Conservation (phyloP, 2,888 invertebrate species). For the Synanthedon tipuliformis region DNA sequence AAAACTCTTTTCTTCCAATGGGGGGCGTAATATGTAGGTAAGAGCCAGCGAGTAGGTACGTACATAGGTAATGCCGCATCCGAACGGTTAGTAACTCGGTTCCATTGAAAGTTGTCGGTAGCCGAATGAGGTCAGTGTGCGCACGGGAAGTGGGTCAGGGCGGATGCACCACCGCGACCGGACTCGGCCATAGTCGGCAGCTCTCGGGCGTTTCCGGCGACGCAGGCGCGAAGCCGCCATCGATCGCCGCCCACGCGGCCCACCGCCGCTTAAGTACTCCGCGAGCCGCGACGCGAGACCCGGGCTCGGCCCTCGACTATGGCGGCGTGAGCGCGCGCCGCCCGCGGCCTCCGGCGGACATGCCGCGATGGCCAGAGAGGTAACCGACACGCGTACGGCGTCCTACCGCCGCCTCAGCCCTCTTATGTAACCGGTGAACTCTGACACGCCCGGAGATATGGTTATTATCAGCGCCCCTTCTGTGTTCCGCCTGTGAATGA, state of each 20-base stretch:
- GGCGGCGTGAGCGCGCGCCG: constrained; percentile 68
- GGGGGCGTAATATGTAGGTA: too few species aligned
- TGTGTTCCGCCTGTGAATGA: constrained; percentile 3
- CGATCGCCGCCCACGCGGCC: constrained; percentile 35
- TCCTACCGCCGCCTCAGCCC: constrained; percentile 26
- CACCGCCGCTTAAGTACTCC: constrained; percentile 46
- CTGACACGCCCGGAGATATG: constrained; percentile 40
- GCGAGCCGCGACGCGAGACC: constrained; percentile 58
- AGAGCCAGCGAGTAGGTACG: neutral
- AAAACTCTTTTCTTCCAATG: too few species aligned
- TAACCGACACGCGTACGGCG: constrained; percentile 55
- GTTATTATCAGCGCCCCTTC: constrained; percentile 18
- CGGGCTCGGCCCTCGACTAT: constrained; percentile 59
- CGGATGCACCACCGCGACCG: constrained; percentile 24
- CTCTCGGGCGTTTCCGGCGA: constrained; percentile 31
- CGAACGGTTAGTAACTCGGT: constrained; percentile 15
- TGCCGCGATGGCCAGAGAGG: constrained; percentile 82
- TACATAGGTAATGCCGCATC: constrained; percentile 10
- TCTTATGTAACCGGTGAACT: constrained; percentile 40
- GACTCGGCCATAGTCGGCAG: constrained; percentile 37
- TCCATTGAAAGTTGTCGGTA: constrained; percentile 18
- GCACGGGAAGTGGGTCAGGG: constrained; percentile 56
- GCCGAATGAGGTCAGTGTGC: constrained; percentile 41
- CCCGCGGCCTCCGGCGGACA: constrained; percentile 73
- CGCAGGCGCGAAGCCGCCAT: constrained; percentile 52